A percentile compares a stretch with the other conserved stretches of the same genome.
phyloP scores from a whole-genome alignment of 1,140 invertebrate genomes.

The Maniola jurtina region DNA sequence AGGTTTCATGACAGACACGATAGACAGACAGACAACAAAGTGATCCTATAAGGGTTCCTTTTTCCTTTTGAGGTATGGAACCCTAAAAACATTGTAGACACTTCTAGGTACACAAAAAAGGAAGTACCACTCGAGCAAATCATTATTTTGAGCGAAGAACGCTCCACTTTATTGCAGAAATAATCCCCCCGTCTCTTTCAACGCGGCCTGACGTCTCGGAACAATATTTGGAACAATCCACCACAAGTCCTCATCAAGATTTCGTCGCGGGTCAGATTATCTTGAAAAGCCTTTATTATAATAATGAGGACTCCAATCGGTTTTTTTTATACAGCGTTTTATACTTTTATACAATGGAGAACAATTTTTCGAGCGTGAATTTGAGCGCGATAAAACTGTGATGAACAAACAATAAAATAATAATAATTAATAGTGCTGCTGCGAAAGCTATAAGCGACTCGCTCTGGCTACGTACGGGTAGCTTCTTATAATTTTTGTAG shows the following conservation, averaged over 20 bases:
- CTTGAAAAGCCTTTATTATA: slow-evolving; percentile 9
- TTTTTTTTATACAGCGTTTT: background rate
- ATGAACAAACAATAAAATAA: too few species aligned
- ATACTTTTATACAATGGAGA: background rate
- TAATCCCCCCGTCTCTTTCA: slow-evolving; percentile 3
- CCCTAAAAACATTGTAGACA: too few species aligned
- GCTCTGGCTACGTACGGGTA: too few species aligned
- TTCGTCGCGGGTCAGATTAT: slow-evolving; percentile 11
- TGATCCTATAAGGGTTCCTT: too few species aligned
- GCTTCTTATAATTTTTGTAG: too few species aligned
- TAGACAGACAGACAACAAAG: too few species aligned
- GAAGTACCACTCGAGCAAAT: background rate
- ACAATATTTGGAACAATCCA: slow-evolving; percentile 9
- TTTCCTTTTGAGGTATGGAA: too few species aligned
- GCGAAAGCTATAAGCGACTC: too few species aligned
- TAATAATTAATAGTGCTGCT: too few species aligned
- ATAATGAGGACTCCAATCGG: slow-evolving; percentile 5
- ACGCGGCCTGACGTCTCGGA: slow-evolving; percentile 1
- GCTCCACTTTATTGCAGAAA: slow-evolving; percentile 3
- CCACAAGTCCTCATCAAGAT: slow-evolving; percentile 9
- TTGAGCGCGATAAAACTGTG: background rate
- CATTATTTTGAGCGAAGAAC: slow-evolving; percentile 3
- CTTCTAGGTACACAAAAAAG: background rate
- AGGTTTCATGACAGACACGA: too few species aligned
- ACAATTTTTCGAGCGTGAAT: background rate